phyloP scores from a whole-genome alignment of 2,888 invertebrate species.

The Tanypteryx hageni region DNA sequence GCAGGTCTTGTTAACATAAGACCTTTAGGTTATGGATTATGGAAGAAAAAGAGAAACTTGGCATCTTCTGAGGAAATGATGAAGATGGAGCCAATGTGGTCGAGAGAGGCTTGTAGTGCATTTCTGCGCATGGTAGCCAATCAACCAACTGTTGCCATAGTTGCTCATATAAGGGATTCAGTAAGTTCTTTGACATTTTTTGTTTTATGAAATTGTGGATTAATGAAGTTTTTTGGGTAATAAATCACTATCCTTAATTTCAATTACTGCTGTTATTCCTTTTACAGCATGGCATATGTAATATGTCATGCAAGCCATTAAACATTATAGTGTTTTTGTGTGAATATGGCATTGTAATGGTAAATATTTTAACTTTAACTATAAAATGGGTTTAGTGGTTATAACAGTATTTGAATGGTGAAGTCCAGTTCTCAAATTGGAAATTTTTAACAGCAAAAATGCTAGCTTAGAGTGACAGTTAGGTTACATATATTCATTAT shows the following conservation, averaged over 20 bases:
- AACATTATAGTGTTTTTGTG: not conserved
- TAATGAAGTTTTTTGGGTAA: not conserved
- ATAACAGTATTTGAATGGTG: too few relatives aligned
- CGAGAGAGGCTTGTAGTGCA: not conserved
- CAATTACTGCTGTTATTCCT: not conserved
- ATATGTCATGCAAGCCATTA: too few relatives aligned
- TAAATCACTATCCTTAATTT: not conserved
- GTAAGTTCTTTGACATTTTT: not conserved
- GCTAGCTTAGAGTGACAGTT: too few relatives aligned
- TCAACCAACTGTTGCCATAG: not conserved
- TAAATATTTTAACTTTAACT: too few relatives aligned
- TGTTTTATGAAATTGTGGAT: not conserved
- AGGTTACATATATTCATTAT: too few relatives aligned
- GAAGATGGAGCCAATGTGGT: constrained; percentile 2
- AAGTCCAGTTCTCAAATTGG: too few relatives aligned
- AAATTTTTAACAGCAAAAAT: too few relatives aligned
- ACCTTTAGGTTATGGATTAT: constrained; percentile 16
- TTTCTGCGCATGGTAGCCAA: not conserved
- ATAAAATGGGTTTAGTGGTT: too few relatives aligned
- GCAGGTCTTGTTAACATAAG: constrained; percentile 33
- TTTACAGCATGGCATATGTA: not conserved
- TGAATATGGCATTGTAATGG: too few relatives aligned
- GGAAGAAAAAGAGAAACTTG: not conserved
- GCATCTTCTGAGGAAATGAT: not conserved
- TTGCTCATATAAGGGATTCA: not conserved